Evolutionary conservation across 2,113 vertebrate species (phyloP).

Genomic region (Aspidoscelis tigris): DNA sequence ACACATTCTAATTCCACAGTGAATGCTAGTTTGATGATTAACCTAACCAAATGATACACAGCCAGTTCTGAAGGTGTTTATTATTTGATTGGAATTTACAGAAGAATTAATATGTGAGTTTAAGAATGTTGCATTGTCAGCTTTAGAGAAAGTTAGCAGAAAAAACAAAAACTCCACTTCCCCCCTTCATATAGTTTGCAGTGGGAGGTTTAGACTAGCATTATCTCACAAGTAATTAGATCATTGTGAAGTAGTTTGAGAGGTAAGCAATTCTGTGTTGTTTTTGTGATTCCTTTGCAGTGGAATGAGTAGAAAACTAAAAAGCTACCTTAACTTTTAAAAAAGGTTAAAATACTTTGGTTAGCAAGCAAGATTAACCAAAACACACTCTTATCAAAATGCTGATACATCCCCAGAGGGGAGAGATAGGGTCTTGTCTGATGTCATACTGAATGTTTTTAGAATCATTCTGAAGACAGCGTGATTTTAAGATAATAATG

Average conservation of each 20-base stretch:
- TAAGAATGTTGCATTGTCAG: conserved; percentile 1
- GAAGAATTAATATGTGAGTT: not conserved
- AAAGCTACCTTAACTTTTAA: not conserved
- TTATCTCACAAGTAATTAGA: not conserved
- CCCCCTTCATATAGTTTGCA: not conserved
- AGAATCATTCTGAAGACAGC: too few species aligned
- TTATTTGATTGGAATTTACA: not conserved
- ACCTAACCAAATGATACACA: not conserved
- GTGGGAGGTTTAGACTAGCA: not conserved
- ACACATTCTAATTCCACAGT: not conserved
- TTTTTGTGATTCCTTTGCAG: not conserved
- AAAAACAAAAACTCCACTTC: not conserved
- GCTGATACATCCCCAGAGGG: not conserved
- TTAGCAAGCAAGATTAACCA: not conserved
- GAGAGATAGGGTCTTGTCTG: not conserved
- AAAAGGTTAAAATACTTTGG: not conserved
- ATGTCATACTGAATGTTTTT: too few species aligned
- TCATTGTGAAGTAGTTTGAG: not conserved
- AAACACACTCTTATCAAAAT: not conserved
- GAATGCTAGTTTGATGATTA: not conserved
- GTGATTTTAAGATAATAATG: too few species aligned
- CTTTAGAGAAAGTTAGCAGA: not conserved
- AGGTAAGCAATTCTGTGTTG: not conserved
- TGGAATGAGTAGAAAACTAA: not conserved
- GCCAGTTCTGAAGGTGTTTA: not conserved